Evolutionary conservation across 2,888 invertebrate genomes (phyloP), one percentile per base, ranked within the genome.

Genomic region (Axea sp.): DNA sequence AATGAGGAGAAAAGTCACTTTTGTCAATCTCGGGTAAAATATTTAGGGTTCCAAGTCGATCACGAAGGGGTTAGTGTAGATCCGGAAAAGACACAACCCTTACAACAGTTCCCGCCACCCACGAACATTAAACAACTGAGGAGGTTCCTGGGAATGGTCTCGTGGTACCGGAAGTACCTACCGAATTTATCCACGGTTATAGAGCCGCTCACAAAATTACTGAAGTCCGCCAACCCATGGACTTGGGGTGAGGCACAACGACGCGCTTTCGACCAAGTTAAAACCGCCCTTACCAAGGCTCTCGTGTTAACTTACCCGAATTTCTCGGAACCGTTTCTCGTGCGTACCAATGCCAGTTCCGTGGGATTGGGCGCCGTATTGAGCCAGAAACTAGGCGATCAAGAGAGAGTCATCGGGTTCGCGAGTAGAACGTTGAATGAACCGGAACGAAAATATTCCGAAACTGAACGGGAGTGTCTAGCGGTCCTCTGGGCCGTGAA

Each of bases 1-100:
- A 73, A 71, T 14, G 12, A 9, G 0, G 73, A 73, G 1, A 75
- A n/a, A n/a, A n/a, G n/a, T n/a, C n/a, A n/a, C n/a, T n/a, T n/a
- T n/a, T n/a, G n/a, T n/a, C n/a, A n/a, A n/a, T n/a, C n/a, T n/a
- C n/a, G n/a, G n/a, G n/a, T n/a, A n/a, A n/a, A n/a, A n/a, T n/a
- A n/a, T n/a, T n/a, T n/a, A n/a, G n/a, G n/a, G n/a, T n/a, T n/a
- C n/a, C n/a, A n/a, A n/a, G n/a, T n/a, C n/a, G n/a, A n/a, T n/a
- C n/a, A 72, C 1, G 14, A 1, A 0, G 35, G 35, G 7, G 0
- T 35, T 7, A 4, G 15, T 7, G 35, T 35, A 0, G 26, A 43
- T n/a, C 43, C 43, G 1, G 43, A 43, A 0, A 24, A 14, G 12
- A 12, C 14, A 0, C 11, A 12, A 4, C 31, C 31, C 1, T 4